A percentile compares a stretch with the other conserved stretches of the same genome.
These are phyloP conservation scores for Alectura lathami DNA, from an alignment of 2,113 vertebrate species.

Conservation along the genomic window DNA sequence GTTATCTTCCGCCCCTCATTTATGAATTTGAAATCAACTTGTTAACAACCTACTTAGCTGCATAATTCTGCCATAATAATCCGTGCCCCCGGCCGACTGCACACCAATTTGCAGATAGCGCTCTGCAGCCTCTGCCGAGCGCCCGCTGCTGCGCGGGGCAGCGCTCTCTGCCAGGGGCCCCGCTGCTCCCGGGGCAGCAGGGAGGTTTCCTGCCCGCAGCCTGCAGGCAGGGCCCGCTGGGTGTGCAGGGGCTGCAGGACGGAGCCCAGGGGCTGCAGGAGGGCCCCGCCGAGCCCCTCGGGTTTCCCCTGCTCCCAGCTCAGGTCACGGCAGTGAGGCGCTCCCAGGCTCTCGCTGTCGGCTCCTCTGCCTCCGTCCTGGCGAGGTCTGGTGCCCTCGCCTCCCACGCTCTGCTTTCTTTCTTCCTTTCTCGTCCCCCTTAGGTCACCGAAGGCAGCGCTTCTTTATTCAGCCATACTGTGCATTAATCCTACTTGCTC, in stretches of 20 bases:
- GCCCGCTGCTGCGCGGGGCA: no score
- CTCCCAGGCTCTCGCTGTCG: not conserved
- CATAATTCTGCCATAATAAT: constrained; percentile 28
- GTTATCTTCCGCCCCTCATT: not conserved
- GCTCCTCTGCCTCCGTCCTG: not conserved
- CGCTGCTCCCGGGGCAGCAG: no score
- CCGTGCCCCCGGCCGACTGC: not conserved
- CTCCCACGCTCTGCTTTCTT: not conserved
- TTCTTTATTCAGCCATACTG: not conserved
- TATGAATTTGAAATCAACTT: constrained; percentile 65
- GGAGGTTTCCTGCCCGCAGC: not conserved
- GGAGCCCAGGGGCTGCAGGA: not conserved
- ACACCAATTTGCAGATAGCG: not conserved
- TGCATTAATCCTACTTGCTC: not conserved
- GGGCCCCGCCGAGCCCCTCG: accelerated
- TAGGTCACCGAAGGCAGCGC: not conserved
- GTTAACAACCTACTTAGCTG: constrained; percentile 61
- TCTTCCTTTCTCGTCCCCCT: not conserved
- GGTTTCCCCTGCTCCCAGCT: not conserved
- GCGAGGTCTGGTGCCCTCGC: not conserved
- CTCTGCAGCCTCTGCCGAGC: not conserved
- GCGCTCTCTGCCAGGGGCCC: no score
- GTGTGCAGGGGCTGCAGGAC: not conserved
- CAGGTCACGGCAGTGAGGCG: not conserved
- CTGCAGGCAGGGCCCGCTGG: no score